Percentiles rank a stretch among this genome's conserved stretches.
phyloP scores from a whole-genome alignment of 2,113 vertebrate species.

The Aspiorhynchus laticeps region DNA sequence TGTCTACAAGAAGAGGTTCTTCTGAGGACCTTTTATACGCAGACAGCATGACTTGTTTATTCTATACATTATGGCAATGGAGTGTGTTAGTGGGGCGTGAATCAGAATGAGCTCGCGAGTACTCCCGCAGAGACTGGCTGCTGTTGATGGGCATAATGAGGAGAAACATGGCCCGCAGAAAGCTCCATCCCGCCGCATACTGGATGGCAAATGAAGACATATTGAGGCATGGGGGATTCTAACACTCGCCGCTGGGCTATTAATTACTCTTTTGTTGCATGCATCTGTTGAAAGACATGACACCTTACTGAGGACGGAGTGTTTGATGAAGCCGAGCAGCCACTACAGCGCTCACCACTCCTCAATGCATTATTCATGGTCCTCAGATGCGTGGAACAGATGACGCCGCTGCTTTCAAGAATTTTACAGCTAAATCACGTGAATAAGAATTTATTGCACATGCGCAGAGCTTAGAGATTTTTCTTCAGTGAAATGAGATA shows the following conservation, averaged over 20 bases:
- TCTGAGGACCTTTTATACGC: background rate
- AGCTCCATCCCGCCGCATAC: constrained; percentile 60
- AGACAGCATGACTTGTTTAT: constrained; percentile 40
- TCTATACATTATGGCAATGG: constrained; percentile 17
- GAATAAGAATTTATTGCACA: background rate
- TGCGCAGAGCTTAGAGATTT: background rate
- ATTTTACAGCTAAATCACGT: constrained; percentile 24
- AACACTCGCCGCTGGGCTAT: constrained; percentile 73
- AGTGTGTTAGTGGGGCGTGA: constrained; percentile 27
- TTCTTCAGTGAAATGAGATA: background rate
- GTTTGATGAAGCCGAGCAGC: constrained; percentile 55
- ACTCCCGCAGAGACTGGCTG: constrained; percentile 32
- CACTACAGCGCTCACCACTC: constrained; percentile 43
- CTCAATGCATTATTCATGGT: constrained; percentile 56
- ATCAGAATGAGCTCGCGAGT: constrained; percentile 33
- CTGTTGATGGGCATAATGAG: constrained; percentile 77
- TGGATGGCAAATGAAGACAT: constrained; percentile 77
- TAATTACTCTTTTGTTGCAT: constrained; percentile 93
- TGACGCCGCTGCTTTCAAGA: constrained; percentile 42
- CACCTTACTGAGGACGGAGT: constrained; percentile 54
- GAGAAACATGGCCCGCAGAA: constrained; percentile 75
- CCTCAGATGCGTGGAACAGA: constrained; percentile 41
- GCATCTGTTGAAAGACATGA: constrained; percentile 74
- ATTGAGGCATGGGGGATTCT: constrained; percentile 69
- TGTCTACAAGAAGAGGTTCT: background rate